Percentiles rank a stretch among this genome's conserved stretches.
Evolutionary conservation across 1,140 invertebrate species (phyloP).

Genomic region (Pseudachorutes palmiensis): DNA sequence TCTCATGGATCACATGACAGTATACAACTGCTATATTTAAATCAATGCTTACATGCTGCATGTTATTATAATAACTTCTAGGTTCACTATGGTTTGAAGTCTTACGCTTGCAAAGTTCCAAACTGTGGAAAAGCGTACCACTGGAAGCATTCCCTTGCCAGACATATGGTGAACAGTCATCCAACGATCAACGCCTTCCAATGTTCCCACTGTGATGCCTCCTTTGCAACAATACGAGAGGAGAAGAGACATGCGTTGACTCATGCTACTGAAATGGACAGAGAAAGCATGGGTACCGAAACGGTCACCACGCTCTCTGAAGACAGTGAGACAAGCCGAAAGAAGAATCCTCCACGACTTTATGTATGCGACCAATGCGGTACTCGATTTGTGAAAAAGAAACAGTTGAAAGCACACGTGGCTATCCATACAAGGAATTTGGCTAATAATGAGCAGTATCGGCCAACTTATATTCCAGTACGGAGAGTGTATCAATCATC

Average conservation of each 20-base stretch:
- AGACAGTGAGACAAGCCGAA: neutral
- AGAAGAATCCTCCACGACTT: neutral
- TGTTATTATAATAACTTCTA: too few species aligned
- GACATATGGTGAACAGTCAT: neutral
- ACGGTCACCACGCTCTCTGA: neutral
- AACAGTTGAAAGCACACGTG: neutral
- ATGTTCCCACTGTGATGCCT: neutral
- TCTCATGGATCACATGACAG: conserved; percentile 5
- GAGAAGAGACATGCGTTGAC: neutral
- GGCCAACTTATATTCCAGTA: neutral
- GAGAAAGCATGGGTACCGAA: neutral
- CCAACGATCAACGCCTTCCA: neutral
- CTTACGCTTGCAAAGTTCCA: neutral
- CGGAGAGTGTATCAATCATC: neutral
- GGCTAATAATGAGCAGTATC: neutral
- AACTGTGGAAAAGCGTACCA: neutral
- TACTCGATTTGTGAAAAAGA: neutral
- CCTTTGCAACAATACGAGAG: neutral
- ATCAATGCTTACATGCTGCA: too few species aligned
- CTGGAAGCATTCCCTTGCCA: conserved; percentile 2
- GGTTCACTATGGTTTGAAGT: neutral
- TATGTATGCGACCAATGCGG: neutral
- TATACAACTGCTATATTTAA: too few species aligned
- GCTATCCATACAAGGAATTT: neutral
- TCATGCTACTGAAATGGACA: neutral